Evolutionary conservation across 2,113 vertebrate species (phyloP), one percentile per base, ranked within the genome.

Genomic region (Antechinus flavipes): DNA sequence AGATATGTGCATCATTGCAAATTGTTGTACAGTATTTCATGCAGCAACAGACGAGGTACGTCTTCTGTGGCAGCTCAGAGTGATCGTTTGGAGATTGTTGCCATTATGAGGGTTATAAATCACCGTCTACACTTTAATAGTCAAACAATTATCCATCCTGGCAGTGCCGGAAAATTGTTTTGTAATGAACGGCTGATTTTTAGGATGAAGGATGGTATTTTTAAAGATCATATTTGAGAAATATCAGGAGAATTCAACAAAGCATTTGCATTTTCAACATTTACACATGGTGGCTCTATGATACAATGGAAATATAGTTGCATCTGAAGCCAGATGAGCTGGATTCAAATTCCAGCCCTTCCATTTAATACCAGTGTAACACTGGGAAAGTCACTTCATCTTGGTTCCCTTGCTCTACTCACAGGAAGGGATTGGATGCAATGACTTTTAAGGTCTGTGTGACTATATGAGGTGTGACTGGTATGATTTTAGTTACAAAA

Each of bases 121-220:
- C 97, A 94, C 42, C 97, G 30, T 53, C 52, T 55, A 93, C 91
- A 95, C 55, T 97, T 97, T 97, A 96, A 97, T 97, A 96, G 96
- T 97, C 98, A 97, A 96, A 97, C 93, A 97, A 95, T 97, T 98
- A 96, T 95, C 94, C 97, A 8, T 14, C 95, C 58, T 92, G 93
- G 25, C 92, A 91, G 84, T 42, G 19, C 95, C 91, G 93, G 94
- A 96, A 97, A 98, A 95, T 90, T 96, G 54, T 93, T 95, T 94
- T 91, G 49, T n/a, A 95, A 97, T 96, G 96, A 96, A 89, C 35
- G 84, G 7, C 52, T 95, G 25, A 46, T 90, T 95, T 97, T 90
- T 95, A 16, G 55, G 30, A 3, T 0, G 6, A 96, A 46, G 61
- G 96, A 91, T n/a, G 95, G 50, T 92, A 96, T 95, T 97, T 96